Percentiles rank a stretch among this genome's conserved stretches.
These are phyloP conservation scores for Anneissia japonica DNA, from an alignment of 35 echinoderm and acorn worm species.

Conservation along the genomic window DNA sequence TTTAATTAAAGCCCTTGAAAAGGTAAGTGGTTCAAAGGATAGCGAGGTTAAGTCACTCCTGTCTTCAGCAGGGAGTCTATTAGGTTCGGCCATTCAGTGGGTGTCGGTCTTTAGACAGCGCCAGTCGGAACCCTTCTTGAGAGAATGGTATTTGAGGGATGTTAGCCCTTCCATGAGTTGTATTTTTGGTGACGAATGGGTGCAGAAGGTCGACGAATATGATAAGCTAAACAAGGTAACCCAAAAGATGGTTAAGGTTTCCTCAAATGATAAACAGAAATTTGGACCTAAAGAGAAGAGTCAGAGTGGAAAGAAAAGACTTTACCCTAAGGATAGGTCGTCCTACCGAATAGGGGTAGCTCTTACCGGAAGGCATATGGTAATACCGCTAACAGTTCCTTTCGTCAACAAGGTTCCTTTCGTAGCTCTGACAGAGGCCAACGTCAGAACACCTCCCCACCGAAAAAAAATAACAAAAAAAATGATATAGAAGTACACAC, in stretches of 20 bases:
- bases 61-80: background rate
- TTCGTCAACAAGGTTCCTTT: too few relatives aligned
- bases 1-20: conserved; percentile 6
- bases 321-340: too few relatives aligned
- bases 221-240: conserved; percentile 21
- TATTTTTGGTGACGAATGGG: background rate
- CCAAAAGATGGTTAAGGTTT: background rate
- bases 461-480: too few relatives aligned
- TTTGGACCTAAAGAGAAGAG: too few relatives aligned
- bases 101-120: background rate
- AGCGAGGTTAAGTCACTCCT: conserved; percentile 8
- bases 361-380: too few relatives aligned
- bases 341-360: too few relatives aligned
- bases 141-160: background rate
- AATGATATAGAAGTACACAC: too few relatives aligned
- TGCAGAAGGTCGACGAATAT: conserved; percentile 14
- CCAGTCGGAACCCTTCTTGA: background rate
- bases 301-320: too few relatives aligned
- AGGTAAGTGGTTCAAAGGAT: background rate
- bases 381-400: too few relatives aligned
- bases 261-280: background rate
- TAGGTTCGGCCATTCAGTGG: conserved; percentile 21
- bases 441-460: too few relatives aligned
- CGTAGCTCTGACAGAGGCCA: too few relatives aligned
- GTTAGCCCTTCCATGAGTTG: background rate